A percentile compares a stretch with the other conserved stretches of the same genome.
Evolutionary conservation across 2,113 vertebrate species (phyloP).

Genomic region (Rhipidura dahli): DNA sequence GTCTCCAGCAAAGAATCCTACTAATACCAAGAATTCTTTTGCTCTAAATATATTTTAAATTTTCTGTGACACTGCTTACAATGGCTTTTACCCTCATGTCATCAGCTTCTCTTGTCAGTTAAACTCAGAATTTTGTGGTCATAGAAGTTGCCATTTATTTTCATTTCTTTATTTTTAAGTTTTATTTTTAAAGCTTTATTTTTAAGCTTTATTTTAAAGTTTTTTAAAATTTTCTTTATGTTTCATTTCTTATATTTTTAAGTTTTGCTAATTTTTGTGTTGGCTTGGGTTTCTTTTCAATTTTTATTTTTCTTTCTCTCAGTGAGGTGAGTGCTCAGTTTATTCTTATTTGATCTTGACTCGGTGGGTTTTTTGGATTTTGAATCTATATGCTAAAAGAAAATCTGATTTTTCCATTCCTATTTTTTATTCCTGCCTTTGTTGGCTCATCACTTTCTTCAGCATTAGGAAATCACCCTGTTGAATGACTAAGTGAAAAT

Average conservation of each 20-base stretch:
- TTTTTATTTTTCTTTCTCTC: background rate
- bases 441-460: background rate
- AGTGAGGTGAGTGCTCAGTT: background rate
- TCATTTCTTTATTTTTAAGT: background rate
- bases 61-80: background rate
- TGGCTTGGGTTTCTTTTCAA: accelerated
- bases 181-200: background rate
- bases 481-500: background rate
- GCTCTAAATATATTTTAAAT: background rate
- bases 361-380: background rate
- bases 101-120: background rate
- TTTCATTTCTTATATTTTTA: background rate
- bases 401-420: background rate
- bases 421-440: background rate
- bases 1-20: background rate
- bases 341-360: background rate
- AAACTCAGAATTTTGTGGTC: background rate
- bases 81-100: background rate
- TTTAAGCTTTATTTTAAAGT: no score
- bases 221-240: no score
- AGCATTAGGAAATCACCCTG: background rate
- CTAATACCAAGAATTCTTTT: background rate
- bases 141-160: background rate
- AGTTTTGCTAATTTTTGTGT: background rate
- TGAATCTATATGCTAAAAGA: background rate